Evolutionary conservation across 2,888 invertebrate genomes (phyloP), one percentile per base, ranked within the genome.

Genomic region (Heliconius aoede): DNA sequence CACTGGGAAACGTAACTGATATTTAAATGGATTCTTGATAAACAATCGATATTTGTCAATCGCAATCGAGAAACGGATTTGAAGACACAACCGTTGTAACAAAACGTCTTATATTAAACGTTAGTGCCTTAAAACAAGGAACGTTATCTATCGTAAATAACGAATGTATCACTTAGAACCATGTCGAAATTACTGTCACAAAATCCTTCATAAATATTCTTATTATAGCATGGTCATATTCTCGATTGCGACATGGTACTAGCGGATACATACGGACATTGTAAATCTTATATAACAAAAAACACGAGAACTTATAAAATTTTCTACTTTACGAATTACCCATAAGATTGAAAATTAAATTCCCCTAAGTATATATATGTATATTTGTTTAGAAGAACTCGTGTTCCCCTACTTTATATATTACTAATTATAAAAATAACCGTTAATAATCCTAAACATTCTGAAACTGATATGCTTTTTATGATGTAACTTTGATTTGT

Each of bases 61-160:
- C 58, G 60, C 58, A 72, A 60, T 72, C 72, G 24, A 60, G 36
- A 72, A 72, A 72, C 72, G 60, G 72, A 72, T 58, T 72, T 72
- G 72, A 87, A 86, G 87, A 89, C 91, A 90, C 92, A 90, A 91
- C 91, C 91, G 84, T 87, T 84, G 82, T 86, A 89, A 88, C 88
- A 88, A 90, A 88, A 88, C 85, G 85, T 86, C 86, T 86, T 88
- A 88, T 84, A 85, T 83, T 78, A 81, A 65, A 83, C 84, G 87
- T 91, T 90, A 91, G 90, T 90, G 91, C 90, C 91, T 89, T 89
- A 89, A 85, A 90, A 88, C 87, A 86, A 88, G 90, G 90, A 89
- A 90, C 90, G 85, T 88, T 89, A 86, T 74, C 88, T 90, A 83
- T 80, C 62, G 83, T 90, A 89, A 89, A 90, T 86, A 46, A 82